Percentiles rank a stretch among this genome's conserved stretches.
phyloP scores from a whole-genome alignment of 2,888 invertebrate genomes.

The Caenorhabditis sulstoni region DNA sequence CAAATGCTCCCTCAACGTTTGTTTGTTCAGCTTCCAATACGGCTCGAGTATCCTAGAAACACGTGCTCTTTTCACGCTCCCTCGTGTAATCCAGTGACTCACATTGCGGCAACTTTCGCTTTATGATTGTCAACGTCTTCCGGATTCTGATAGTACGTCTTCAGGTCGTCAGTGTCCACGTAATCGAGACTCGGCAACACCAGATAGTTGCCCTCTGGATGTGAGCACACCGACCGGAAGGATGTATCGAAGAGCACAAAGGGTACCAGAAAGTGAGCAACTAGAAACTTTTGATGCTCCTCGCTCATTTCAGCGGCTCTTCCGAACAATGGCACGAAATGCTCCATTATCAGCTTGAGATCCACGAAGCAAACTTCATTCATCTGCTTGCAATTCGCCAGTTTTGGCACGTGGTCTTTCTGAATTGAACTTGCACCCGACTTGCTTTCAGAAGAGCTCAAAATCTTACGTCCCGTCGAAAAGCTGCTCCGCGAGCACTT shows the following conservation, averaged over 20 bases:
- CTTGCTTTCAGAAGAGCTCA: too few relatives aligned
- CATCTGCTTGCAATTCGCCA: conserved; percentile 21
- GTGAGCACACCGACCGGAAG: conserved; percentile 1
- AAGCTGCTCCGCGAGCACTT: background rate
- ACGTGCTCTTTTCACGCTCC: background rate
- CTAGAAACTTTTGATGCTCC: conserved; percentile 26
- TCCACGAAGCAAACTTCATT: conserved; percentile 15
- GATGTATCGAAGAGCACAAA: conserved; percentile 29
- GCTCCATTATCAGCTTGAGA: conserved; percentile 11
- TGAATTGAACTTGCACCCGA: too few relatives aligned
- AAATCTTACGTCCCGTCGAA: conserved; percentile 4
- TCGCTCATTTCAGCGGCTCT: background rate
- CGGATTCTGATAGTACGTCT: conserved; percentile 35
- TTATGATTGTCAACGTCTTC: conserved; percentile 13
- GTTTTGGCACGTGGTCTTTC: conserved; percentile 10
- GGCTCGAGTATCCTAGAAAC: conserved; percentile 37
- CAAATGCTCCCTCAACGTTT: background rate
- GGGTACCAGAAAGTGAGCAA: conserved; percentile 24
- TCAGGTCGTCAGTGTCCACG: conserved; percentile 16
- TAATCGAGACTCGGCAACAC: conserved; percentile 36
- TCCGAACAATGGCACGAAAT: conserved; percentile 15
- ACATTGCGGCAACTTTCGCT: conserved; percentile 20
- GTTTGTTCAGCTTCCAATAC: conserved; percentile 16
- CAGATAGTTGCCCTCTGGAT: conserved; percentile 11
- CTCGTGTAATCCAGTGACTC: background rate